Conservation (phyloP, 2,113 vertebrate species). For the Phaethornis superciliosus region DNA sequence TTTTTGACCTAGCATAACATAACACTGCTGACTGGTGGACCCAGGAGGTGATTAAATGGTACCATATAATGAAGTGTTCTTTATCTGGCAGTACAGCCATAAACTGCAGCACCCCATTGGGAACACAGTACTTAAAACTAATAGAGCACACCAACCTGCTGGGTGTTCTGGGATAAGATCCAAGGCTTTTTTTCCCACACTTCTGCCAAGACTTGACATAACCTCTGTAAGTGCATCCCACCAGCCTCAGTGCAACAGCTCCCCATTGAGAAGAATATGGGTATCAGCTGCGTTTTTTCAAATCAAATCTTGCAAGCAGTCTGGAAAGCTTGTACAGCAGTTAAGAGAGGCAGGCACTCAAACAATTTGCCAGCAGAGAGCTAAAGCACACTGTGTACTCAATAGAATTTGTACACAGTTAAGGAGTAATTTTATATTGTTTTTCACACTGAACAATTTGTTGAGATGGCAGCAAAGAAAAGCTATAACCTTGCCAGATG, state of each 20-base stretch:
- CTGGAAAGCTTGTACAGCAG: slow-evolving; percentile 22
- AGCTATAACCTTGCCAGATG: slow-evolving; percentile 12
- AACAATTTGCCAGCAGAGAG: slow-evolving; percentile 38
- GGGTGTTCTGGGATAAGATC: slow-evolving; percentile 18
- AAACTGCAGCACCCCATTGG: neutral
- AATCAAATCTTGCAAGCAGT: slow-evolving; percentile 34
- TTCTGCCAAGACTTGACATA: slow-evolving; percentile 43
- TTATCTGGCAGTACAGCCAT: neutral
- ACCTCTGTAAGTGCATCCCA: slow-evolving; percentile 25
- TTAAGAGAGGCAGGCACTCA: neutral
- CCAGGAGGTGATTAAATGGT: neutral
- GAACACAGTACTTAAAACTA: slow-evolving; percentile 29
- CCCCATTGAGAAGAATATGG: slow-evolving; percentile 35
- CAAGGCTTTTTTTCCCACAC: slow-evolving; percentile 9
- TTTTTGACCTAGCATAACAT: neutral
- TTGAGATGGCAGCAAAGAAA: neutral
- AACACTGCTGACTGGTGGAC: neutral
- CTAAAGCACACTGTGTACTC: slow-evolving; percentile 28
- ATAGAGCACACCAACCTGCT: slow-evolving; percentile 26
- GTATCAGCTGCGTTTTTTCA: slow-evolving; percentile 40
- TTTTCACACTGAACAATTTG: slow-evolving; percentile 9
- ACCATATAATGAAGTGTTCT: neutral
- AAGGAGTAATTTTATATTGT: neutral
- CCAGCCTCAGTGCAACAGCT: slow-evolving; percentile 1
- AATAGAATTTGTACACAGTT: neutral